These are phyloP conservation scores for Axinella damicornis DNA, from an alignment of 37 sponge, comb jelly and placozoan genomes.

Conservation along the genomic window DNA sequence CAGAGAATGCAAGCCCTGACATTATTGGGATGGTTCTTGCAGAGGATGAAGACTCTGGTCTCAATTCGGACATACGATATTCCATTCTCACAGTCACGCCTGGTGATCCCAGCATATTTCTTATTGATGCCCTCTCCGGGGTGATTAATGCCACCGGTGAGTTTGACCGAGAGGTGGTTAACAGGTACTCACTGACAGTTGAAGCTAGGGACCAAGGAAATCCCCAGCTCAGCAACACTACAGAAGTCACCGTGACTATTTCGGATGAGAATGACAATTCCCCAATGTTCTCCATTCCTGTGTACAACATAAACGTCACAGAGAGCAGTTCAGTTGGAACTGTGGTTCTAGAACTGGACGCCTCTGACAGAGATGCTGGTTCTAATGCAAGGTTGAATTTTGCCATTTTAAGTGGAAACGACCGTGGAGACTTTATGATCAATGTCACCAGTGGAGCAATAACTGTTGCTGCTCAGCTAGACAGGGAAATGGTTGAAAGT, in stretches of 20 bases:
- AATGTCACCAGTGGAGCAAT: conserved; percentile 50
- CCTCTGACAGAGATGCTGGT: conserved; percentile 19
- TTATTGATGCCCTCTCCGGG: conserved; percentile 23
- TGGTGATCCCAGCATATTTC: conserved; percentile 5
- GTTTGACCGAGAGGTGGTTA: conserved; percentile 49
- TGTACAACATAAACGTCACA: background rate
- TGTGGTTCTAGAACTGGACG: background rate
- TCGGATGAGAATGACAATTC: conserved; percentile 23
- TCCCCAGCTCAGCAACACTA: background rate
- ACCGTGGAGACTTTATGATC: conserved; percentile 27
- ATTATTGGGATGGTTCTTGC: conserved; percentile 37
- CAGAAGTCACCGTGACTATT: conserved; percentile 4
- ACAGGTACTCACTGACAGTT: conserved; percentile 33
- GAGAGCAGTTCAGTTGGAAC: conserved; percentile 7
- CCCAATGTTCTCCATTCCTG: background rate
- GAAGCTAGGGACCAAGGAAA: conserved; percentile 14
- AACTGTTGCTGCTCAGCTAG: conserved; percentile 37
- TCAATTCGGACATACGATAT: conserved; percentile 27
- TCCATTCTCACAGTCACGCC: conserved; percentile 1
- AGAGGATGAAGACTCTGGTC: conserved; percentile 32
- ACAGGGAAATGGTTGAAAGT: conserved; percentile 54
- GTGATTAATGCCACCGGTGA: conserved; percentile 7
- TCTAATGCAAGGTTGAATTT: conserved; percentile 17
- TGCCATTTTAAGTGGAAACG: background rate
- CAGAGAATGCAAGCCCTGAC: conserved; percentile 25